Percentiles rank a stretch among this genome's conserved stretches.
phyloP scores from a whole-genome alignment of 2,797 vertebrate species.

The Euphonia xanthogaster region DNA sequence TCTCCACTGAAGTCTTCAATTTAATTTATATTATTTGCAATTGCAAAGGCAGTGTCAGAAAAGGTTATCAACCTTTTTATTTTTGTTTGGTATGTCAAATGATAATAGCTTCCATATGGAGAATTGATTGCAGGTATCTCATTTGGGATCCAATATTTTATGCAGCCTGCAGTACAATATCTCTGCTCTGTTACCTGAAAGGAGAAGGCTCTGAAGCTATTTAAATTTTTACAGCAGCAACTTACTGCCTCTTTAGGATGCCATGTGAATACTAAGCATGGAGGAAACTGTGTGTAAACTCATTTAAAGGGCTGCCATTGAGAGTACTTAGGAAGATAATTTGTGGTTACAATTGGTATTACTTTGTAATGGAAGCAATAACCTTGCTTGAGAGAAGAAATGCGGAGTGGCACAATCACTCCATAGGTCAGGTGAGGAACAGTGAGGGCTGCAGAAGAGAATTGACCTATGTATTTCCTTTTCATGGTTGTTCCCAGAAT shows the following conservation, averaged over 20 bases:
- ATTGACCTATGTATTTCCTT: background rate
- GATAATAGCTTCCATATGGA: background rate
- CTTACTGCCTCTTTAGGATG: background rate
- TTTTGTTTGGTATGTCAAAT: background rate
- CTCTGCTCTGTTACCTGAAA: background rate
- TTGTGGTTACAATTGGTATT: background rate
- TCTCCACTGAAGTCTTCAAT: background rate
- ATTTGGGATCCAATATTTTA: background rate
- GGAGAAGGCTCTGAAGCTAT: background rate
- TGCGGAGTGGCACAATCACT: background rate
- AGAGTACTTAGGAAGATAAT: background rate
- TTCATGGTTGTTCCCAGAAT: background rate
- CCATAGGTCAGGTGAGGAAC: rapidly evolving
- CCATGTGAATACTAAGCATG: background rate
- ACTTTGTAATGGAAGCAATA: background rate
- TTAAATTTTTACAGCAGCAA: constrained; percentile 15
- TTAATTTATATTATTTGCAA: constrained; percentile 2
- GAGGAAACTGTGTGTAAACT: background rate
- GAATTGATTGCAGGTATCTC: background rate
- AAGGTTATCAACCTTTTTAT: background rate
- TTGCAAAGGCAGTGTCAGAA: background rate
- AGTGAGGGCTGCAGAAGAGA: background rate
- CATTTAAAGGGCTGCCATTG: background rate
- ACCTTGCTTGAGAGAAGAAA: background rate
- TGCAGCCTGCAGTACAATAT: background rate